Evolutionary conservation across 2,888 invertebrate genomes (phyloP).

Genomic region (Acholoe squamosa): DNA sequence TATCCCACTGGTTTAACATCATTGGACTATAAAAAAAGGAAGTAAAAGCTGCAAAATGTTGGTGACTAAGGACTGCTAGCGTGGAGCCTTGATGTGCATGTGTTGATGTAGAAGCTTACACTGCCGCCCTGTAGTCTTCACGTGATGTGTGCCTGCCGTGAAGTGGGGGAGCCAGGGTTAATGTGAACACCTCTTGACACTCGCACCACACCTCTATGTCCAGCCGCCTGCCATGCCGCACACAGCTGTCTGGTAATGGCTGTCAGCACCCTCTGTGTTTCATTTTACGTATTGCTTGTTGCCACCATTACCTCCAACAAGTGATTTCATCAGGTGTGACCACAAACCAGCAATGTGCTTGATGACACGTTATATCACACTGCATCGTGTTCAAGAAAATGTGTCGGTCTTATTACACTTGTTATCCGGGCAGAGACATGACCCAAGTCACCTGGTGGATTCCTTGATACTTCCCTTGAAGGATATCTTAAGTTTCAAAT

Average conservation of each 20-base stretch:
- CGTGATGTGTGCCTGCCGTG: background rate
- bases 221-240: background rate
- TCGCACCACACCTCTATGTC: background rate
- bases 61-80: too few relatives aligned
- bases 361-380: background rate
- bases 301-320: background rate
- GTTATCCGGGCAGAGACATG: too few relatives aligned
- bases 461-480: background rate
- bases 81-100: background rate
- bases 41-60: too few relatives aligned
- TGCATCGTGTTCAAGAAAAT: background rate
- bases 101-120: background rate
- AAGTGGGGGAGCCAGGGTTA: too few relatives aligned
- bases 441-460: too few relatives aligned
- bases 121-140: background rate
- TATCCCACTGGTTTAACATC: too few relatives aligned
- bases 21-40: too few relatives aligned
- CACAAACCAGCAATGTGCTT: background rate
- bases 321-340: background rate
- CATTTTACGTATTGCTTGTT: too few relatives aligned
- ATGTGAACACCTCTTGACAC: background rate
- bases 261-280: too few relatives aligned
- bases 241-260: background rate
- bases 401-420: background rate
- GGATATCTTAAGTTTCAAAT: background rate